Evolutionary conservation across 1,140 invertebrate genomes (phyloP).

Genomic region (Calliphora vicina): DNA sequence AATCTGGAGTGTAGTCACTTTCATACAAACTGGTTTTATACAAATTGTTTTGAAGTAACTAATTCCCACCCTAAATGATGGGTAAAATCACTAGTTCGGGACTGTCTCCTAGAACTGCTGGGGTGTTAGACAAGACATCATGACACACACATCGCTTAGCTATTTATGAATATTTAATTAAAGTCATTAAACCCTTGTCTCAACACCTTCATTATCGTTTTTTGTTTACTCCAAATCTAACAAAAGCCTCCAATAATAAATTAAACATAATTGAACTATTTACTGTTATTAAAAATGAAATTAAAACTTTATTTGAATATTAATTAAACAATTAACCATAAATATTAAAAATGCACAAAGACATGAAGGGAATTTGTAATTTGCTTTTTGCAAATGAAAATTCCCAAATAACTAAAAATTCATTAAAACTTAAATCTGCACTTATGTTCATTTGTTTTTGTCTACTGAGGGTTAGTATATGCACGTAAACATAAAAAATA

Average conservation of each 20-base stretch:
- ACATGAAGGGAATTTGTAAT: not conserved
- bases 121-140: too few species aligned
- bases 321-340: conserved; percentile 7
- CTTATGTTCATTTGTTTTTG: not conserved
- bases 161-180: not conserved
- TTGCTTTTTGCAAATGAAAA: not conserved
- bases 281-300: conserved; percentile 20
- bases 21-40: too few species aligned
- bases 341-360: not conserved
- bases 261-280: conserved; percentile 20
- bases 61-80: too few species aligned
- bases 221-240: not conserved
- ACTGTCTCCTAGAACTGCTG: too few species aligned
- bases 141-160: not conserved
- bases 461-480: not conserved
- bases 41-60: too few species aligned
- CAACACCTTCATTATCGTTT: too few species aligned
- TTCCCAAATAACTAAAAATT: not conserved
- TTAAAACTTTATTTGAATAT: not conserved
- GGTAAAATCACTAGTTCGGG: too few species aligned
- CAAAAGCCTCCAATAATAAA: not conserved
- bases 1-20: too few species aligned
- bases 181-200: not conserved
- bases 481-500: not conserved
- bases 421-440: not conserved